These are phyloP conservation scores for Sinotaia quadrata DNA, from an alignment of 2,888 invertebrate species.

Conservation along the genomic window DNA sequence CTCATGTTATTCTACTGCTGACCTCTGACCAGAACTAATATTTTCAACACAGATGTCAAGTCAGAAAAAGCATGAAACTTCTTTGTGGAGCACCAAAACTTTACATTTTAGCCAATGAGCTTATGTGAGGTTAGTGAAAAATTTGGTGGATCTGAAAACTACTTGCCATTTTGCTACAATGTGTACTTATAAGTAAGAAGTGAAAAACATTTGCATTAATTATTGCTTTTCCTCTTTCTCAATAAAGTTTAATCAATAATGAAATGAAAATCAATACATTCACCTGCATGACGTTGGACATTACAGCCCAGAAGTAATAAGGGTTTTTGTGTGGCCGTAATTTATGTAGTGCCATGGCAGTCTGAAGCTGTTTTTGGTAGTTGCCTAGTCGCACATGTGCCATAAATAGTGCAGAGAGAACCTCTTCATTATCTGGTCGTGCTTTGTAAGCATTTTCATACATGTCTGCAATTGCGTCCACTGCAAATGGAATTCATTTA, in stretches of 20 bases:
- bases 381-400: slow-evolving; percentile 92
- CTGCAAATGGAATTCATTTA: too few relatives aligned
- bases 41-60: too few relatives aligned
- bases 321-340: slow-evolving; percentile 89
- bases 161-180: not conserved
- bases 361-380: slow-evolving; percentile 90
- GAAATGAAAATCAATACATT: not conserved
- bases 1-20: too few relatives aligned
- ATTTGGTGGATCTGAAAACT: too few relatives aligned
- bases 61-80: too few relatives aligned
- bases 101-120: too few relatives aligned
- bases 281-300: slow-evolving; percentile 96
- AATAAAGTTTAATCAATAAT: too few relatives aligned
- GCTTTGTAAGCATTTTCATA: slow-evolving; percentile 91
- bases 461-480: slow-evolving; percentile 88
- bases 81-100: too few relatives aligned
- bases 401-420: slow-evolving; percentile 95
- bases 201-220: not conserved
- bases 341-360: slow-evolving; percentile 92
- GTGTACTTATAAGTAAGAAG: not conserved
- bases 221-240: too few relatives aligned
- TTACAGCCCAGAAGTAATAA: slow-evolving; percentile 98
- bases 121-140: too few relatives aligned
- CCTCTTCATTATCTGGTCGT: slow-evolving; percentile 90
- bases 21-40: too few relatives aligned